These are phyloP conservation scores for Microctenopoma stevenorrisi DNA, from an alignment of 2,797 vertebrate genomes.

Conservation along the genomic window DNA sequence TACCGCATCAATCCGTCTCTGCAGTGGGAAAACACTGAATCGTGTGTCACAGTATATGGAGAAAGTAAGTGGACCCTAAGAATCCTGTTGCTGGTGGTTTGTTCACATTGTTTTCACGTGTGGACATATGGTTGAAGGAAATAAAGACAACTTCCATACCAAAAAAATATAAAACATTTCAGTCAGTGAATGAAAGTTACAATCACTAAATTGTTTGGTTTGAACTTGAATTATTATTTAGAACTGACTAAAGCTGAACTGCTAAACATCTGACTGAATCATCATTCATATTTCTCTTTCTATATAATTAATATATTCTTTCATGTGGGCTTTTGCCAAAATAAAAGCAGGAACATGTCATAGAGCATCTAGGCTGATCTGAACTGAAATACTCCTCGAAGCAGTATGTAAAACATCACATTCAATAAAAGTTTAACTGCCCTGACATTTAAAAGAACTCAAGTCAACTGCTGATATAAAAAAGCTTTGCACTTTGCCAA, in stretches of 20 bases:
- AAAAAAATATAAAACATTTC: background rate
- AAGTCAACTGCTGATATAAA: constrained; percentile 35
- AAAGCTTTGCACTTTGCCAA: constrained; percentile 12
- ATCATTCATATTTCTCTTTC: background rate
- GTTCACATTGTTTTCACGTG: constrained; percentile 16
- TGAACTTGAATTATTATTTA: background rate
- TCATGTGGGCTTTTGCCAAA: constrained; percentile 23
- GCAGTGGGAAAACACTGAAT: constrained; percentile 14
- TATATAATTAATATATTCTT: constrained; percentile 25
- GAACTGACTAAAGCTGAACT: background rate
- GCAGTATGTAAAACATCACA: constrained; percentile 50
- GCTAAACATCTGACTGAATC: background rate
- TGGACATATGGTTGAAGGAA: background rate
- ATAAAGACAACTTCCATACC: constrained; percentile 1
- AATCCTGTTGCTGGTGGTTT: constrained; percentile 33
- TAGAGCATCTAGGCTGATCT: constrained; percentile 6
- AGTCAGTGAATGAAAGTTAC: background rate
- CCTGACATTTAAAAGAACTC: constrained; percentile 64
- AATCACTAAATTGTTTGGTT: background rate
- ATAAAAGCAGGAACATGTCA: constrained; percentile 44
- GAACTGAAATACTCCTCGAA: constrained; percentile 35
- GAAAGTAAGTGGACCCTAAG: constrained; percentile 5
- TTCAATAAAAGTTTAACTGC: constrained; percentile 57
- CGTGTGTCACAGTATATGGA: constrained; percentile 13
- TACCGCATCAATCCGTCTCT: constrained; percentile 20